Conservation (phyloP, 53 echinoderm and acorn worm genomes). For the Hippasteria phrygiana region DNA sequence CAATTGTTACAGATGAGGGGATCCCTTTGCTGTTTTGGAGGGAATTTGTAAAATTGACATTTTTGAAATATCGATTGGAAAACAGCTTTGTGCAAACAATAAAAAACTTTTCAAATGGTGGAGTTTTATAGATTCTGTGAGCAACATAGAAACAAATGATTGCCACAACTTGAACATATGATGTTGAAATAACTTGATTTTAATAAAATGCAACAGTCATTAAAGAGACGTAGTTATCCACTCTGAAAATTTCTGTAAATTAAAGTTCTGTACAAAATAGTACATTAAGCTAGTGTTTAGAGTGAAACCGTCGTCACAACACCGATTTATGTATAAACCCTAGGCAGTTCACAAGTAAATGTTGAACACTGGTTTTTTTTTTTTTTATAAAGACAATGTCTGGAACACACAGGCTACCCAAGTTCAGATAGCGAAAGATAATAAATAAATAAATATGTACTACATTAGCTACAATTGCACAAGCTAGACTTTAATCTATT, state of each 20-base stretch:
- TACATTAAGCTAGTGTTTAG: not conserved
- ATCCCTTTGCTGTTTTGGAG: too few species aligned
- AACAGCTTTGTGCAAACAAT: too few species aligned
- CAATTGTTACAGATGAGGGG: too few species aligned
- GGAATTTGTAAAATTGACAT: too few species aligned
- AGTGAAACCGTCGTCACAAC: not conserved
- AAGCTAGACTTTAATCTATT: slow-evolving; percentile 39
- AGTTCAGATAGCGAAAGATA: slow-evolving; percentile 33
- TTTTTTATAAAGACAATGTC: slow-evolving; percentile 39
- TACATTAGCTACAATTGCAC: slow-evolving; percentile 54
- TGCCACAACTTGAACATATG: not conserved
- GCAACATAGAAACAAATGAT: not conserved
- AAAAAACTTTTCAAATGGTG: too few species aligned
- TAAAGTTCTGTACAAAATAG: slow-evolving; percentile 18
- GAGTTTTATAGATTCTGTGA: too few species aligned
- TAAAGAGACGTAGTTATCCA: not conserved
- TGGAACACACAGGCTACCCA: slow-evolving; percentile 59
- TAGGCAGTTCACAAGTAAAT: not conserved
- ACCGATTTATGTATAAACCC: not conserved
- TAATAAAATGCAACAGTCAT: slow-evolving; percentile 25
- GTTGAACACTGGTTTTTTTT: slow-evolving; percentile 42
- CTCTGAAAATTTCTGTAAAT: not conserved
- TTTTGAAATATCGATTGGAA: too few species aligned
- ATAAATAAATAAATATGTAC: slow-evolving; percentile 47
- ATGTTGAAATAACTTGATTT: slow-evolving; percentile 13